These are phyloP conservation scores for Mesodorylaimus sp. DNA, from an alignment of 2,888 invertebrate species.

Conservation along the genomic window DNA sequence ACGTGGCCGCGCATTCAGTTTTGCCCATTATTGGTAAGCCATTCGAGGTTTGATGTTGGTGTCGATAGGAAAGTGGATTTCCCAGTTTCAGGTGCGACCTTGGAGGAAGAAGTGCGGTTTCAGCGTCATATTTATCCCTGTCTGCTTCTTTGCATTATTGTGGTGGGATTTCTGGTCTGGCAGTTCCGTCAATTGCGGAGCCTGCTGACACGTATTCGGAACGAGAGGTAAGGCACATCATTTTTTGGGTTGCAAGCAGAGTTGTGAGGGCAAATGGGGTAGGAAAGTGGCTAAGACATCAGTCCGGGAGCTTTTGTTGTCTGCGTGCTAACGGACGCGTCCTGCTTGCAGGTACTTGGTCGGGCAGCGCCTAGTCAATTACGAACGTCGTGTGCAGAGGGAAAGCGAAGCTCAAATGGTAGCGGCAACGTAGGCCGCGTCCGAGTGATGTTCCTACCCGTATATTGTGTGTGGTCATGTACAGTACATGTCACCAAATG, in stretches of 20 bases:
- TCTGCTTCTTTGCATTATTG: slow-evolving; percentile 50
- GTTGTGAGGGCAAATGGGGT: too few relatives aligned
- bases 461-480: too few relatives aligned
- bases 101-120: slow-evolving; percentile 47
- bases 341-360: slow-evolving; percentile 49
- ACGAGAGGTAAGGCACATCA: slow-evolving; percentile 71
- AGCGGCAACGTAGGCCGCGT: neutral
- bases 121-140: slow-evolving; percentile 73
- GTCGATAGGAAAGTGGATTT: neutral
- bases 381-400: too few relatives aligned
- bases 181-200: slow-evolving; percentile 82
- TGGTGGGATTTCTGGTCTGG: slow-evolving; percentile 52
- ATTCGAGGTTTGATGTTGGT: neutral
- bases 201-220: slow-evolving; percentile 91
- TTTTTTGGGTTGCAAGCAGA: too few relatives aligned
- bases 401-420: neutral
- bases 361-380: slow-evolving; percentile 82
- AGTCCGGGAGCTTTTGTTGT: too few relatives aligned
- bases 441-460: too few relatives aligned
- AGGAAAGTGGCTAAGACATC: too few relatives aligned
- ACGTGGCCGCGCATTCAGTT: slow-evolving; percentile 56
- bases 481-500: too few relatives aligned
- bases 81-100: slow-evolving; percentile 30
- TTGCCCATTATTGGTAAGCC: slow-evolving; percentile 34
- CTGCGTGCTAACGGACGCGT: slow-evolving; percentile 1